Percentiles rank a stretch among this genome's conserved stretches.
Evolutionary conservation across 2,113 vertebrate genomes (phyloP).

Genomic region (Thryonomys swinderianus): DNA sequence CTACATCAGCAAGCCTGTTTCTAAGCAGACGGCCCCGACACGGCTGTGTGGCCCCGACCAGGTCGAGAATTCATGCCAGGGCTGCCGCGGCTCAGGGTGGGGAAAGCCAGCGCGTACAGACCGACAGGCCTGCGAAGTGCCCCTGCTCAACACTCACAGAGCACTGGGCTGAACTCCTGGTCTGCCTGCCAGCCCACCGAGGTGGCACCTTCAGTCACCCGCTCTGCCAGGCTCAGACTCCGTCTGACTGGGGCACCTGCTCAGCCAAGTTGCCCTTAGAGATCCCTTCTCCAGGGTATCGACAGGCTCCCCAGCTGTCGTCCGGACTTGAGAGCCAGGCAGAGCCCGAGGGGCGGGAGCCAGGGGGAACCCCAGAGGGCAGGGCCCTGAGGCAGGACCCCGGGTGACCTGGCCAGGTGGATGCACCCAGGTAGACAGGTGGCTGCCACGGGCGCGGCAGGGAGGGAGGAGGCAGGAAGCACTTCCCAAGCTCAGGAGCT

Average conservation of each 20-base stretch:
- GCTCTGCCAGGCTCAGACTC: neutral
- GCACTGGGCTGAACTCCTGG: neutral
- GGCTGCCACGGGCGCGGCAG: neutral
- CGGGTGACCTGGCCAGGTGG: neutral
- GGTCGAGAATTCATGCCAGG: neutral
- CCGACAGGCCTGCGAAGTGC: fast-evolving
- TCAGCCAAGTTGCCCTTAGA: neutral
- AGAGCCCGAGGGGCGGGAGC: neutral
- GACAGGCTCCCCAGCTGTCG: neutral
- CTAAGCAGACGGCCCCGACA: neutral
- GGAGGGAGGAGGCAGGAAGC: too few species aligned
- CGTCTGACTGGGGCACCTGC: neutral
- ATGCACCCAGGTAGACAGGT: neutral
- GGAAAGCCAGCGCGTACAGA: neutral
- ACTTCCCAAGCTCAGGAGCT: neutral
- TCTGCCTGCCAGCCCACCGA: neutral
- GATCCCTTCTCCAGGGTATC: neutral
- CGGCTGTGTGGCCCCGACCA: neutral
- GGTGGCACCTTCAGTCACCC: fast-evolving
- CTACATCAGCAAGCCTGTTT: neutral
- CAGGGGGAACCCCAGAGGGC: fast-evolving
- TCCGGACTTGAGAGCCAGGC: neutral
- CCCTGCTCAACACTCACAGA: neutral
- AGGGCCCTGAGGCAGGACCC: neutral
- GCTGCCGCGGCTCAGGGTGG: neutral